These are phyloP conservation scores for Pyrocephalus nanus DNA, from an alignment of 2,797 vertebrate genomes.

Conservation along the genomic window DNA sequence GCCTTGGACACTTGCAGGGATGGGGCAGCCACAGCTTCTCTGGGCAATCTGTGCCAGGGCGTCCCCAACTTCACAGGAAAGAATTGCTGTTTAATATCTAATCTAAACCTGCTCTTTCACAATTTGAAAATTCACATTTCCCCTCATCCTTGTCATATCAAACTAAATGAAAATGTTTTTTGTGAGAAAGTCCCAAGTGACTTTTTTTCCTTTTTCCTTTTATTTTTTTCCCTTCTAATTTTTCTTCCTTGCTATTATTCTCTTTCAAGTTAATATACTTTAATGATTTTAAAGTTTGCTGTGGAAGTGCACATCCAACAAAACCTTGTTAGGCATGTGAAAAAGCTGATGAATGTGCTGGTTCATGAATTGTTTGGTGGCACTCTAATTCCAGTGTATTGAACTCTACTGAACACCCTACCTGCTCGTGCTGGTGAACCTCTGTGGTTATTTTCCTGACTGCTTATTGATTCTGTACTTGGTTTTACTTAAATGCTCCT, in stretches of 20 bases:
- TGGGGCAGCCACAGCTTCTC: background rate
- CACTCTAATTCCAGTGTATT: background rate
- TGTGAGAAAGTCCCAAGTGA: background rate
- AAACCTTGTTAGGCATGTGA: background rate
- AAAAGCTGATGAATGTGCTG: background rate
- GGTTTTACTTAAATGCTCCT: background rate
- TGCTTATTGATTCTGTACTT: background rate
- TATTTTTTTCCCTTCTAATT: background rate
- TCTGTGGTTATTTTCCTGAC: background rate
- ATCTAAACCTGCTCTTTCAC: background rate
- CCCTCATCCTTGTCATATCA: background rate
- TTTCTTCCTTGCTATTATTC: background rate
- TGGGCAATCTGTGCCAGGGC: background rate
- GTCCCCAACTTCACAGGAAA: accelerated
- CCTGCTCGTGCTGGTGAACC: background rate
- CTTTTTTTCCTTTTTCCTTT: background rate
- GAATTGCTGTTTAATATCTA: background rate
- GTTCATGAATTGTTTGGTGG: background rate
- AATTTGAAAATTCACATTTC: background rate
- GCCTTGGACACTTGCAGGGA: background rate
- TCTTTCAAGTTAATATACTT: background rate
- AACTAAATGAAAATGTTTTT: background rate
- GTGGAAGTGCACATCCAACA: background rate
- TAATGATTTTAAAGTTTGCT: background rate
- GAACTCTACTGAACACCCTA: background rate